Base-by-base conservation (phyloP, 2,113 vertebrate genomes). In the Cyphomyrus discorhynchus region DNA sequence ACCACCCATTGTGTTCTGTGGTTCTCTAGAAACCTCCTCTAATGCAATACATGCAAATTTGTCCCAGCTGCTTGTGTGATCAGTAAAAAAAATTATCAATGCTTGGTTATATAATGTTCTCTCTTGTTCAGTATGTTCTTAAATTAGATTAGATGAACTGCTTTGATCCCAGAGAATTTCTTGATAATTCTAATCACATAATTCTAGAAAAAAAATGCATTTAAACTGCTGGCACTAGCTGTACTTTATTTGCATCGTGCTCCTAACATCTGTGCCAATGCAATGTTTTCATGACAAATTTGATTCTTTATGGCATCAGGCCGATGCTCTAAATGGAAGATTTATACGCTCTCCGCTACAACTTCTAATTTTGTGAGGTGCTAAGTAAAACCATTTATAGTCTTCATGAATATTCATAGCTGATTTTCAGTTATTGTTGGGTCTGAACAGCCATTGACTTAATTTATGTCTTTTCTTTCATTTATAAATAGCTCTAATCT, bases 331-430 rank as follows among this genome's bases (percentile, higher is more conserved):
- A 45, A 47, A 85, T 10, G 19, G 21, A 27, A 35, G 82, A 47
- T 42, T n/a, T 21, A 24, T 21, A n/a, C 19, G 10, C 82, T 21
- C 10, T 47, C 82, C 9, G 82, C 82, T 84, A n/a, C 46, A 47
- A 47, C 82, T 49, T 49, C 46, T 49, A n/a, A 27, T 49, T n/a
- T 85, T 24, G 47, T 27, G 82, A 45, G 42, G 46, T 47, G 42
- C 46, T 46, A 47, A 17, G 46, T n/a, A 24, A 85, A 47, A 50
- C 46, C 83, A 47, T 50, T 86, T 27, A 86, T 86, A 49, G 10
- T 11, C n/a, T 86, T 86, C 47, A 49, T 86, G 83, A 86, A 86
- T 86, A 86, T 49, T 86, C 83, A 50, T 49, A 50, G n/a, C 45
- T 27, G 45, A 27, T 47, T 47, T 80, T 42, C 74, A 80, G 74